These are phyloP conservation scores for Hemiprocne comata DNA, from an alignment of 2,113 vertebrate species.

Conservation along the genomic window DNA sequence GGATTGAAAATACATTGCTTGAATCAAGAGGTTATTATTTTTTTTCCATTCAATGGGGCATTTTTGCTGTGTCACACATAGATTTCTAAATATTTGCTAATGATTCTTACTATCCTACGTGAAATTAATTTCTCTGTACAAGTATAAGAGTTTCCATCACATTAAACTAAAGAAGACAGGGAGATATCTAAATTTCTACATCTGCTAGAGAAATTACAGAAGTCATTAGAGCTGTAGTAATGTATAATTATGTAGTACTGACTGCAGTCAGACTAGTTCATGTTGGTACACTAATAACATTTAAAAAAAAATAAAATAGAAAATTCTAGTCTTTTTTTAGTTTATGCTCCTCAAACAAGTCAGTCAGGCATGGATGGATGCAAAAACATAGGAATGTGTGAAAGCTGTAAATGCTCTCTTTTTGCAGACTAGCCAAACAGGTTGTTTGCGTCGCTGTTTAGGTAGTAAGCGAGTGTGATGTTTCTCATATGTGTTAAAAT, in stretches of 20 bases:
- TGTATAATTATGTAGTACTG: slow-evolving; percentile 11
- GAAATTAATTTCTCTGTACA: not conserved
- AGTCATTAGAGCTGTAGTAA: slow-evolving; percentile 14
- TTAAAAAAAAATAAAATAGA: not conserved
- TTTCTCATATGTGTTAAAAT: not conserved
- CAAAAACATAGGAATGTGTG: not conserved
- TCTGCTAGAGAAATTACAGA: slow-evolving; percentile 29
- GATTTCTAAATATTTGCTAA: not conserved
- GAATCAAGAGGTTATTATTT: not conserved
- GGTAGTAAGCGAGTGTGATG: not conserved
- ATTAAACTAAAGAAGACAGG: not conserved
- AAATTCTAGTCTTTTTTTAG: not conserved
- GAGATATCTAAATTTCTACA: slow-evolving; percentile 4
- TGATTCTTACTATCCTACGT: not conserved
- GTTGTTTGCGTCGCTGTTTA: not conserved
- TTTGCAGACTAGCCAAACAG: not conserved
- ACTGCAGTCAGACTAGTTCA: slow-evolving; percentile 7
- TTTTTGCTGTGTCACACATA: not conserved
- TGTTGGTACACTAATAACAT: not conserved
- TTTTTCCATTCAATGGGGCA: not conserved
- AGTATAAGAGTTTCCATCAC: not conserved
- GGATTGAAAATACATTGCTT: not conserved
- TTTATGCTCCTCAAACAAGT: not conserved
- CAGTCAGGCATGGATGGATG: not conserved
- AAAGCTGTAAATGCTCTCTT: not conserved